phyloP scores from a whole-genome alignment of 1,140 invertebrate species.

The Bicyclus anynana region DNA sequence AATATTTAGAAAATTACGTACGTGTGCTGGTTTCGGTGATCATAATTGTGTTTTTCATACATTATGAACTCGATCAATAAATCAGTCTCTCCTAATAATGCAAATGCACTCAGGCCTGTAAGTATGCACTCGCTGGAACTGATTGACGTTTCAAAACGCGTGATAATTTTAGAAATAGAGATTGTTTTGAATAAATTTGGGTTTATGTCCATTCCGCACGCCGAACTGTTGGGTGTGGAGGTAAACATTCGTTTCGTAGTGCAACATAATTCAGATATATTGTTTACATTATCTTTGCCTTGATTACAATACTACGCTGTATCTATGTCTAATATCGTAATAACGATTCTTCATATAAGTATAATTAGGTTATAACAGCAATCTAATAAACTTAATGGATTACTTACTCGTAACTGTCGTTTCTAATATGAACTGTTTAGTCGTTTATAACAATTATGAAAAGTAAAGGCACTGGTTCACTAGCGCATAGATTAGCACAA shows the following conservation, averaged over 20 bases:
- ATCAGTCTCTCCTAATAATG: neutral
- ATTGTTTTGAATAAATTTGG: conserved; percentile 38
- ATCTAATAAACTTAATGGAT: neutral
- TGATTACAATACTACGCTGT: neutral
- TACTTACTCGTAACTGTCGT: neutral
- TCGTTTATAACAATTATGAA: too few species aligned
- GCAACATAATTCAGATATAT: neutral
- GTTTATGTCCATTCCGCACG: conserved; percentile 27
- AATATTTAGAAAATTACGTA: too few species aligned
- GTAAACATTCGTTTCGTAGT: neutral
- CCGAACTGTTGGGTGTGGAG: conserved; percentile 4
- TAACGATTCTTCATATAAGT: neutral
- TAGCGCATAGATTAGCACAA: too few species aligned
- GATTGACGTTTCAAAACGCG: conserved; percentile 21
- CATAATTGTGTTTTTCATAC: too few species aligned
- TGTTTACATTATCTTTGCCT: neutral
- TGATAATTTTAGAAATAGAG: conserved; percentile 39
- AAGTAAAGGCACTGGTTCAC: too few species aligned
- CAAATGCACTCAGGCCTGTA: neutral
- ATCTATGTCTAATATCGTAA: neutral
- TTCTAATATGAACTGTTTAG: too few species aligned
- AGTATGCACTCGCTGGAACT: neutral
- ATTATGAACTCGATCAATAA: too few species aligned
- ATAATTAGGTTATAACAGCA: neutral
- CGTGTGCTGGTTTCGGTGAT: too few species aligned